Evolutionary conservation across 2,113 vertebrate species (phyloP).

Genomic region (Phyllopteryx taeniolatus): DNA sequence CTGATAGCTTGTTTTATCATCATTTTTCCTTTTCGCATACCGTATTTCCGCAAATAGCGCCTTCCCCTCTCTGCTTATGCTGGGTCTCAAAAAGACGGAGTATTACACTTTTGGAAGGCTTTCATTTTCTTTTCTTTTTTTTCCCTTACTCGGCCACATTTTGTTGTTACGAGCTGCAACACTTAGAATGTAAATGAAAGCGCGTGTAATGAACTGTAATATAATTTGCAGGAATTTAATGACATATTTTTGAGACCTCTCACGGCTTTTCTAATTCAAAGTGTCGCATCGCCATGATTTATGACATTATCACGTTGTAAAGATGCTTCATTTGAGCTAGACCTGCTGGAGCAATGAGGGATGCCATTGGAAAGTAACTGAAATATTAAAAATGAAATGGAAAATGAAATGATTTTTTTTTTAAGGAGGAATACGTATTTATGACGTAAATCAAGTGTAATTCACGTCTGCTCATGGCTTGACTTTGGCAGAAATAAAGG

Average conservation of each 20-base stretch:
- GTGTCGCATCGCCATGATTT: slow-evolving; percentile 30
- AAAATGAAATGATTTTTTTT: slow-evolving; percentile 5
- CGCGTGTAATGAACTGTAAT: background rate
- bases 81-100: too few species aligned
- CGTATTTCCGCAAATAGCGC: background rate
- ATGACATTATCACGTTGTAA: slow-evolving; percentile 36
- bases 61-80: too few species aligned
- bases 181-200: slow-evolving; percentile 13
- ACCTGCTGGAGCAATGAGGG: slow-evolving; percentile 18
- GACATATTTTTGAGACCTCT: slow-evolving; percentile 10
- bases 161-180: slow-evolving; percentile 3
- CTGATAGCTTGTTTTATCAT: background rate
- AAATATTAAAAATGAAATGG: background rate
- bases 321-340: background rate
- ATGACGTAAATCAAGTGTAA: slow-evolving; percentile 15
- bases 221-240: slow-evolving; percentile 10
- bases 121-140: background rate
- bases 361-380: slow-evolving; percentile 3
- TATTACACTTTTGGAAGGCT: background rate
- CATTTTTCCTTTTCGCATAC: background rate
- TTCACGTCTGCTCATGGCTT: slow-evolving; percentile 11
- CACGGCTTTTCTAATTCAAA: slow-evolving; percentile 14
- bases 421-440: slow-evolving; percentile 10
- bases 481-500: slow-evolving; percentile 18
- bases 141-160: background rate